phyloP scores from a whole-genome alignment of 2,888 invertebrate species.

The Furcula furcula region DNA sequence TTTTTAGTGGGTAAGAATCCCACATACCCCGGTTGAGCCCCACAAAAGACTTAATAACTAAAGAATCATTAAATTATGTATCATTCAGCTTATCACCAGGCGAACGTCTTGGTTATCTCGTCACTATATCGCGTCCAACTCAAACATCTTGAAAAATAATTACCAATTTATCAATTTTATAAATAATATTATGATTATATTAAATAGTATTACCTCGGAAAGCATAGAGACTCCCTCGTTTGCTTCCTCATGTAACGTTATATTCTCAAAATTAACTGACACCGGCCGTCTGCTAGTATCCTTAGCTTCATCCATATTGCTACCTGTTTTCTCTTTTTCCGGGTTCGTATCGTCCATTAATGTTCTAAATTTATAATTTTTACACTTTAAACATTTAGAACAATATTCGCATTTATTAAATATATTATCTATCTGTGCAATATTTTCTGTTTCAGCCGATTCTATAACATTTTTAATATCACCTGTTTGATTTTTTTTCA shows the following conservation, averaged over 20 bases:
- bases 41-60: too few species aligned
- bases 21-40: too few species aligned
- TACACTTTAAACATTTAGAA: constrained; percentile 33
- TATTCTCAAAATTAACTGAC: constrained; percentile 43
- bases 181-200: too few species aligned
- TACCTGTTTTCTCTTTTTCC: constrained; percentile 20
- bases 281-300: constrained; percentile 25
- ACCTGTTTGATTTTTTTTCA: constrained; percentile 13
- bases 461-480: constrained; percentile 13
- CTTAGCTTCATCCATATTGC: constrained; percentile 26
- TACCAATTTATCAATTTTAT: too few species aligned
- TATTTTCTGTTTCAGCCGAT: constrained; percentile 20
- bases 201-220: constrained; percentile 57
- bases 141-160: too few species aligned
- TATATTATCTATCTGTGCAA: constrained; percentile 16
- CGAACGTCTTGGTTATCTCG: too few species aligned
- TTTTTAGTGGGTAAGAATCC: too few species aligned
- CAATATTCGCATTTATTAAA: constrained; percentile 51
- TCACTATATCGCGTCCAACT: too few species aligned
- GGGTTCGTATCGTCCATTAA: constrained; percentile 35
- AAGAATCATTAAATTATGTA: too few species aligned
- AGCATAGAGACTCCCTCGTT: constrained; percentile 40
- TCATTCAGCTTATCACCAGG: too few species aligned
- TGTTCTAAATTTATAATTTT: constrained; percentile 43
- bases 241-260: constrained; percentile 34